phyloP scores from a whole-genome alignment of 2,113 vertebrate species.

The Marmota flaviventris region DNA sequence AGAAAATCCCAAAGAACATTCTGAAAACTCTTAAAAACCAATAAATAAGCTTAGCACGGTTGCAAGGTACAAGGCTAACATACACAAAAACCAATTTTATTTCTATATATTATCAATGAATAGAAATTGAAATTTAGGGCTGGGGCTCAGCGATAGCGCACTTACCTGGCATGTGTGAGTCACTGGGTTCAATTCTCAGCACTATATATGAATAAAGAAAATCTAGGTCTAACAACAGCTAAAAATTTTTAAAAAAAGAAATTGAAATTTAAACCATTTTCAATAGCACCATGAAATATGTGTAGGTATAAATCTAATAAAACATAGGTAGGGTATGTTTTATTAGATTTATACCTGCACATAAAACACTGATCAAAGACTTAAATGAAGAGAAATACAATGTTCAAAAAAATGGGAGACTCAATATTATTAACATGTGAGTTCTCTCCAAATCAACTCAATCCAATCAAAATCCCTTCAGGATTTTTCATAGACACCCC shows the following conservation, averaged over 20 bases:
- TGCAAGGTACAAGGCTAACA: background rate
- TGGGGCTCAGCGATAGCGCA: too few relatives aligned
- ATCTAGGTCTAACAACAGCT: too few relatives aligned
- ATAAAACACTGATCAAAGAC: background rate
- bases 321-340: background rate
- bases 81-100: background rate
- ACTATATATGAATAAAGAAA: too few relatives aligned
- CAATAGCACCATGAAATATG: background rate
- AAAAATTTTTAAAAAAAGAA: background rate
- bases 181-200: too few relatives aligned
- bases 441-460: background rate
- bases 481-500: background rate
- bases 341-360: too few relatives aligned
- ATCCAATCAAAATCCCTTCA: background rate
- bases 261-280: background rate
- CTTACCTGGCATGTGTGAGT: too few relatives aligned
- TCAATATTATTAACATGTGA: background rate
- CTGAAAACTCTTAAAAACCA: background rate
- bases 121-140: constrained; percentile 19
- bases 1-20: background rate
- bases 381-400: background rate
- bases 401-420: background rate
- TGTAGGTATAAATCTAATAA: background rate
- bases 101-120: background rate
- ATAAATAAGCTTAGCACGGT: background rate